Evolutionary conservation across 2,113 vertebrate species (phyloP).

Genomic region (Lamprologus tigripictilis): DNA sequence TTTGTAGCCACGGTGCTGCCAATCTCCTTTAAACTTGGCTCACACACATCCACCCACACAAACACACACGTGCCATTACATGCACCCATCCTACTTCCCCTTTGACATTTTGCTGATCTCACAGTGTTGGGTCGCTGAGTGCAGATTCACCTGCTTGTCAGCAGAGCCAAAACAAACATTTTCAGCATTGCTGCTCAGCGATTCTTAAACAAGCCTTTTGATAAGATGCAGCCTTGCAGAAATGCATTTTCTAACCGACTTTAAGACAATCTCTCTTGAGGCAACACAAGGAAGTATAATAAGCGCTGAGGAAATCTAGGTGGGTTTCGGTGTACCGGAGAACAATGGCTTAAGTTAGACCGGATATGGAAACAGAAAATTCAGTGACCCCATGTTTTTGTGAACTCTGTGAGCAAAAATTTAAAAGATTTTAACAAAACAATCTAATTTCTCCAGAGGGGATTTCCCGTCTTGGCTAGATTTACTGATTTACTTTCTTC

Average conservation of each 20-base stretch:
- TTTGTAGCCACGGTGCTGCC: background rate
- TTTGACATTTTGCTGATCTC: conserved; percentile 45
- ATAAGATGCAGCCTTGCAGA: background rate
- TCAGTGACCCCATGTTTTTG: background rate
- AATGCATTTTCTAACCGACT: background rate
- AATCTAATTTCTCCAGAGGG: background rate
- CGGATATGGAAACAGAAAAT: background rate
- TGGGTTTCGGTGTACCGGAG: background rate
- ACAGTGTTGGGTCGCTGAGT: background rate
- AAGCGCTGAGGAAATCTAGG: background rate
- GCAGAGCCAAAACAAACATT: conserved; percentile 35
- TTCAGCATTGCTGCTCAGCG: background rate
- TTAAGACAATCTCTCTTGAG: background rate
- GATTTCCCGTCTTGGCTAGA: background rate
- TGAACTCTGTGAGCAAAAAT: background rate
- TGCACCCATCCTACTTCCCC: background rate
- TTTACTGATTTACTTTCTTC: background rate
- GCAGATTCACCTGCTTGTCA: conserved; percentile 2
- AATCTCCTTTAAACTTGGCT: background rate
- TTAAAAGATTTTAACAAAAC: background rate
- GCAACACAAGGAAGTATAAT: background rate
- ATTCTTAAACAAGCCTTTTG: background rate
- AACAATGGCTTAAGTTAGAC: background rate
- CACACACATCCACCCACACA: background rate
- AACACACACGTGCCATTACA: background rate